A percentile compares a stretch with the other conserved stretches of the same genome.
These are phyloP conservation scores for Proteles cristata DNA, from an alignment of 2,113 vertebrate genomes.

Conservation along the genomic window DNA sequence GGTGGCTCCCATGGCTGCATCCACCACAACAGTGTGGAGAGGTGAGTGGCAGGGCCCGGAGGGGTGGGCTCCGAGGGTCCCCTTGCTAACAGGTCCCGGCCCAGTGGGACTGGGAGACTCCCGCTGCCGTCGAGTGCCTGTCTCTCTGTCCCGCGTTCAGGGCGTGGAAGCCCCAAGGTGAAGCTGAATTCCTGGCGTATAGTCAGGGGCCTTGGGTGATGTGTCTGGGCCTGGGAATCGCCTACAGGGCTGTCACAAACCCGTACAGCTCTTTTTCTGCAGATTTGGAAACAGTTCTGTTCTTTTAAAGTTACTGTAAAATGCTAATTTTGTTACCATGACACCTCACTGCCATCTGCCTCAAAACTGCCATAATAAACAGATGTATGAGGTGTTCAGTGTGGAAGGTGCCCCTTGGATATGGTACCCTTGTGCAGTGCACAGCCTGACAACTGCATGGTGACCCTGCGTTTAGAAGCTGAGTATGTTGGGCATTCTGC, in stretches of 20 bases:
- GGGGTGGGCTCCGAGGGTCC: not conserved
- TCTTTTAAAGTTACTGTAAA: not conserved
- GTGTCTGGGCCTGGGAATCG: not conserved
- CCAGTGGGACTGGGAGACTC: too few relatives aligned
- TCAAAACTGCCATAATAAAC: not conserved
- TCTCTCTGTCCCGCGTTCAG: not conserved
- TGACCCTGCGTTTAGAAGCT: not conserved
- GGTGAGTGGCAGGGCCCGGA: constrained; percentile 83
- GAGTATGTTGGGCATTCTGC: not conserved
- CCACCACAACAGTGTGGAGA: constrained; percentile 95
- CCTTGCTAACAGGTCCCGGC: fast-evolving
- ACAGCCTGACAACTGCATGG: not conserved
- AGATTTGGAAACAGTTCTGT: not conserved
- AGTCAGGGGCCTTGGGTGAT: not conserved
- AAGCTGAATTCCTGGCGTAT: not conserved
- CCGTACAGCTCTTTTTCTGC: not conserved
- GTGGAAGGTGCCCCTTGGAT: not conserved
- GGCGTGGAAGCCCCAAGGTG: not conserved
- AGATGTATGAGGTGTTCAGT: not conserved
- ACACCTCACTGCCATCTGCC: not conserved
- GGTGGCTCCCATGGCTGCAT: constrained; percentile 95
- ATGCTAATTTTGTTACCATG: not conserved
- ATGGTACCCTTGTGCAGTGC: not conserved
- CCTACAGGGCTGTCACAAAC: not conserved
- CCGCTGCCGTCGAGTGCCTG: not conserved